These are phyloP conservation scores for Listronotus bonariensis DNA, from an alignment of 1,140 invertebrate genomes.

Conservation along the genomic window DNA sequence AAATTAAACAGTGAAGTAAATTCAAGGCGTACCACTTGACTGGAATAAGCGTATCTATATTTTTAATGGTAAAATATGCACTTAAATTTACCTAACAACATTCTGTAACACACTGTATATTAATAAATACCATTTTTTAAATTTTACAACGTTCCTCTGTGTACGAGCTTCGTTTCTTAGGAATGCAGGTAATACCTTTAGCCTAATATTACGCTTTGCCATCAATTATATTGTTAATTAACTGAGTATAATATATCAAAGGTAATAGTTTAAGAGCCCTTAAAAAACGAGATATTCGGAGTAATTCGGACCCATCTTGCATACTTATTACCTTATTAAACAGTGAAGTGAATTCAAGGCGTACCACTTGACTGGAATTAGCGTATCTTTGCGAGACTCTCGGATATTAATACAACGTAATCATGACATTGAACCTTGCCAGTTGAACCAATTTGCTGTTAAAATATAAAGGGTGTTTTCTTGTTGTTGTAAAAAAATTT, in stretches of 20 bases:
- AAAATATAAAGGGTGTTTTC: no score
- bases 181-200: not conserved
- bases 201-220: not conserved
- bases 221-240: slow-evolving; percentile 15
- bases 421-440: slow-evolving; percentile 6
- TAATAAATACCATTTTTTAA: no score
- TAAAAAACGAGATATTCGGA: slow-evolving; percentile 19
- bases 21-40: slow-evolving; percentile 16
- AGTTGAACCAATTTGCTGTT: not conserved
- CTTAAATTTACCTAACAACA: no score
- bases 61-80: no score
- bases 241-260: slow-evolving; percentile 25
- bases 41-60: no score
- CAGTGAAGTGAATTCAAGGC: slow-evolving; percentile 17
- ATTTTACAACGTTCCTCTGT: no score
- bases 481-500: no score
- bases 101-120: no score
- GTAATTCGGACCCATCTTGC: slow-evolving; percentile 28
- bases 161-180: no score
- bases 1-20: slow-evolving; percentile 23
- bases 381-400: slow-evolving; percentile 1
- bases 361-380: slow-evolving; percentile 7
- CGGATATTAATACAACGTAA: slow-evolving; percentile 10
- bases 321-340: slow-evolving; percentile 28
- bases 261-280: slow-evolving; percentile 19